These are phyloP conservation scores for Acanthopagrus latus DNA, from an alignment of 2,797 vertebrate genomes.

Conservation along the genomic window DNA sequence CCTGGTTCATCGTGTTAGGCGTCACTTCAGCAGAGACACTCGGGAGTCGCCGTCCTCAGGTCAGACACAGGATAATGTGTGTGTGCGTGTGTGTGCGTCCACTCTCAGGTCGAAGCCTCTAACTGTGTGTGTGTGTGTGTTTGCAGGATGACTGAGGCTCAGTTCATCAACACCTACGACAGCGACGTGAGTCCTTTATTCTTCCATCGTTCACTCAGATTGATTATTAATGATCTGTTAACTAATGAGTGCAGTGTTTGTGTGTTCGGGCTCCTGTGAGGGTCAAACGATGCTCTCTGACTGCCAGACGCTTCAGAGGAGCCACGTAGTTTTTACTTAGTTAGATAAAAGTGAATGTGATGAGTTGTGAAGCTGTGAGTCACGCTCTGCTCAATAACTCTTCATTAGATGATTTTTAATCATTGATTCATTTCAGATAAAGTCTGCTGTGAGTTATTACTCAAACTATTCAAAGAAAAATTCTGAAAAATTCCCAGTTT, in stretches of 20 bases:
- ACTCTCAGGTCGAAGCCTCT: constrained; percentile 3
- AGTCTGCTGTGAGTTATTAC: background rate
- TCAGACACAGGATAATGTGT: background rate
- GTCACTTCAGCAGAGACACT: background rate
- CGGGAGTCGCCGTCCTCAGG: background rate
- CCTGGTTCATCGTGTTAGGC: background rate
- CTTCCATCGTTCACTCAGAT: background rate
- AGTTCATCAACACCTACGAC: constrained; percentile 79
- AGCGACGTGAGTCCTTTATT: constrained; percentile 76
- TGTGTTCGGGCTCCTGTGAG: background rate
- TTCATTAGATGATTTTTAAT: no score
- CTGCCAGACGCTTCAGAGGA: background rate
- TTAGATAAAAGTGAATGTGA: no score
- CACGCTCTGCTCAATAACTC: no score
- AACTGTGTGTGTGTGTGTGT: constrained; percentile 22
- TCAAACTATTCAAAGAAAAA: background rate
- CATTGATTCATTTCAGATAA: no score
- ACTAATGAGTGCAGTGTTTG: background rate
- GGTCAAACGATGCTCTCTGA: background rate
- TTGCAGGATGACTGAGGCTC: constrained; percentile 84
- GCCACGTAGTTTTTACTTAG: no score
- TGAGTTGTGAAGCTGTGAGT: no score
- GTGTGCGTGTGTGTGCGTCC: background rate
- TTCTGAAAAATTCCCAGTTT: background rate
- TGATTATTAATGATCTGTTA: background rate